Conservation (phyloP, 2,888 invertebrate species). For the Rutpela maculata region DNA sequence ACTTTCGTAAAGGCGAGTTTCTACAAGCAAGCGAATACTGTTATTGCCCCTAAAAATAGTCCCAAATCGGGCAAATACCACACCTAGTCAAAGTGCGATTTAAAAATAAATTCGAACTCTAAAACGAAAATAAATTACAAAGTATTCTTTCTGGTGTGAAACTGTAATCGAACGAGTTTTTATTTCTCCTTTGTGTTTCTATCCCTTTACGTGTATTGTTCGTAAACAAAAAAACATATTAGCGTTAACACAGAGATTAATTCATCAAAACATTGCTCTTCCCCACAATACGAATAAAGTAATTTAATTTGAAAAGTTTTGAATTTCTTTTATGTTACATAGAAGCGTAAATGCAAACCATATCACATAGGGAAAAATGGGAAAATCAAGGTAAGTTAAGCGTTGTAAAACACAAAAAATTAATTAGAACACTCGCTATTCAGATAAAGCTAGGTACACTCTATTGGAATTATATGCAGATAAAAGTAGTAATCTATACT, state of each 20-base stretch:
- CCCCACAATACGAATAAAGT: conserved; percentile 15
- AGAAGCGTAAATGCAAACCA: background rate
- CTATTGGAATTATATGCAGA: background rate
- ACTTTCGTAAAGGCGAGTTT: no score
- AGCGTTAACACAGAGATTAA: conserved; percentile 20
- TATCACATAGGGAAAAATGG: background rate
- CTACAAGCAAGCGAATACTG: background rate
- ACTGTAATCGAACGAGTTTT: conserved; percentile 26
- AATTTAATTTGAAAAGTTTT: conserved; percentile 18
- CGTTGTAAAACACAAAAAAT: background rate
- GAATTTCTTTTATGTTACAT: background rate
- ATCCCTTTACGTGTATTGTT: conserved; percentile 8
- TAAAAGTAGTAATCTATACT: background rate
- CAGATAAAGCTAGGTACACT: background rate
- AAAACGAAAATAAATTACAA: conserved; percentile 7
- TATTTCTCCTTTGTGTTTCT: conserved; percentile 24
- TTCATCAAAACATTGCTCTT: conserved; percentile 22
- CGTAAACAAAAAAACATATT: conserved; percentile 19
- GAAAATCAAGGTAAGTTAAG: background rate
- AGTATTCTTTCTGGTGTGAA: background rate
- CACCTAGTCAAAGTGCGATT: background rate
- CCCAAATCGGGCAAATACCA: background rate
- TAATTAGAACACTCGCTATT: background rate
- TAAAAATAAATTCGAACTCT: conserved; percentile 6
- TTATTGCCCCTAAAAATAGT: background rate